Conservation (phyloP, 2,888 invertebrate genomes). For the Yponomeuta malinellus region DNA sequence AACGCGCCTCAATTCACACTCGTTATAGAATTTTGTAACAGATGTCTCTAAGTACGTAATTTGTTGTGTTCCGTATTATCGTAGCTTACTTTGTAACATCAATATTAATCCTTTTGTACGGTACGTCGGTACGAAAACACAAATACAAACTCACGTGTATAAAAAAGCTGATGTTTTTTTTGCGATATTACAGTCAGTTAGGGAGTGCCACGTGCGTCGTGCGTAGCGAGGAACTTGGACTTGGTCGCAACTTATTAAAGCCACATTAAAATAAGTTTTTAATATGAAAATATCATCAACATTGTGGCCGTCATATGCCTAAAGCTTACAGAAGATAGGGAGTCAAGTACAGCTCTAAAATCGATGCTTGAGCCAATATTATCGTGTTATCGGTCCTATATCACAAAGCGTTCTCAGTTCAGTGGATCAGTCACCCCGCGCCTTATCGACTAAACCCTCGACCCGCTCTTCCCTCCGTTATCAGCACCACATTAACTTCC, state of each 20-base stretch:
- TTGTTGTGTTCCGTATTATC: too few species aligned
- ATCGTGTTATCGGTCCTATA: neutral
- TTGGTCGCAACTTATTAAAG: too few species aligned
- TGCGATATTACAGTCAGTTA: neutral
- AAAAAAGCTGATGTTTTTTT: too few species aligned
- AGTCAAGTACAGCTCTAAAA: neutral
- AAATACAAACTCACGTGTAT: too few species aligned
- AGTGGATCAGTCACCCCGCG: conserved; percentile 45
- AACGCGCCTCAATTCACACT: conserved; percentile 40
- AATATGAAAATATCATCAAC: too few species aligned
- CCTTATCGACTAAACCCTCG: conserved; percentile 65
- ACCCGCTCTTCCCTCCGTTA: conserved; percentile 48
- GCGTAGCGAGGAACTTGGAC: too few species aligned
- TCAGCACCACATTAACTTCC: conserved; percentile 21
- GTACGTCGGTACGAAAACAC: too few species aligned
- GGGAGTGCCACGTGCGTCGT: neutral
- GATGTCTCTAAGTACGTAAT: conserved; percentile 9
- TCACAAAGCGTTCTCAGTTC: conserved; percentile 17
- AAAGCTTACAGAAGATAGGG: neutral
- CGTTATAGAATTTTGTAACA: conserved; percentile 31
- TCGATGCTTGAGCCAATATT: neutral
- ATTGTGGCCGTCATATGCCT: too few species aligned
- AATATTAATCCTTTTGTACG: too few species aligned
- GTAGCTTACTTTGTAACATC: too few species aligned
- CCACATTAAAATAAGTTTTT: too few species aligned